Base-by-base conservation (phyloP, 2,888 invertebrate species). In the Cheilosia variabilis region DNA sequence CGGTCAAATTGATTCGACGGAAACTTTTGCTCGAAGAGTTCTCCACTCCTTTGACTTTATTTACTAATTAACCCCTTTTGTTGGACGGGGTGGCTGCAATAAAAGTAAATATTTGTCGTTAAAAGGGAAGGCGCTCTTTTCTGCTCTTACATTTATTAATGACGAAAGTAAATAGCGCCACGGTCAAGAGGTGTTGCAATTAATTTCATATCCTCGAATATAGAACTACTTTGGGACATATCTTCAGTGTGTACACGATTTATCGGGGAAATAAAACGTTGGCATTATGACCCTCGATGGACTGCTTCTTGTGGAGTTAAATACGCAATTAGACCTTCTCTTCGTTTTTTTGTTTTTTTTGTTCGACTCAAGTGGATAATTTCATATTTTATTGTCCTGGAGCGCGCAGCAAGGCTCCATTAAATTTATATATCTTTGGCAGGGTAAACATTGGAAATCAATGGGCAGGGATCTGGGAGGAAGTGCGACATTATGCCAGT, bases 301-400 rank as follows among this genome's bases (percentile, higher is more conserved):
- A 75, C 69, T 75, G 55, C 37, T 24, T 63, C 31, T 41, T 55
- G 5, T 10, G 45, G 43, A 65, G 31, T 71, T 72, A 53, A 62
- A 66, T 73, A 72, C 31, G 58, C 79, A 83, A 83, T 78, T 83
- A 78, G 19, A 57, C 68, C 41, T 13, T 37, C 52, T 41, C 6
- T 6, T 27, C 5, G 5, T 6, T 27, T 27, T 24, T 24, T 37
- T 69, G 62, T 55, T 37, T 4, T 50, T 27, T 27, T 41, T 27
- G 41, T 75, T 41, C 53, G 10, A 34, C 66, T 76, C 75, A 80
- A 84, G 80, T 60, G 80, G 69, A 84, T 80, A 69, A 80, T 80
- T 84, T 80, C 75, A 84, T 84, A 80, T 84, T 84, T 84, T 84
- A 84, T 84, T 79, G 69, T 72, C 27, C 37, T 62, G 43, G 58